These are phyloP conservation scores for Acronicta psi DNA, from an alignment of 2,888 invertebrate species.

Conservation along the genomic window DNA sequence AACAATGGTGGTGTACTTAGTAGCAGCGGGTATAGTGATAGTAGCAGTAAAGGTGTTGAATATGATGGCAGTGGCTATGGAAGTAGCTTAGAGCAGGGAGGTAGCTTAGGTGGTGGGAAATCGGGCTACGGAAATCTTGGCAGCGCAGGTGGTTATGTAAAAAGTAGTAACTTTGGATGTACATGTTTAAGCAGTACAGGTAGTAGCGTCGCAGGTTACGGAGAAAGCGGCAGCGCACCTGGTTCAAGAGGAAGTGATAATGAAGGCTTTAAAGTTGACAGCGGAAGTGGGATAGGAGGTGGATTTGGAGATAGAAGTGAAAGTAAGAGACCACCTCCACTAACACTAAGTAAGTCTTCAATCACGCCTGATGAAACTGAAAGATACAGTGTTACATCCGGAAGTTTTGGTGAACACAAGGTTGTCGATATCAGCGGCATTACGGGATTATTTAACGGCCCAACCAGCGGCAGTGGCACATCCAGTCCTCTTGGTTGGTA, in stretches of 20 bases:
- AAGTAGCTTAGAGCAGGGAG: conserved; percentile 25
- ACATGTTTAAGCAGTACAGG: conserved; percentile 31
- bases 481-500: no score
- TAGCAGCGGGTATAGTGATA: no score
- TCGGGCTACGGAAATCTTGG: conserved; percentile 40
- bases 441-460: no score
- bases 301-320: conserved; percentile 3
- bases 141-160: conserved; percentile 31
- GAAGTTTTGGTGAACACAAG: no score
- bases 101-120: conserved; percentile 29
- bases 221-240: conserved; percentile 26
- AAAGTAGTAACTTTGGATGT: conserved; percentile 8
- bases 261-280: conserved; percentile 25
- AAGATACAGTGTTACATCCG: no score
- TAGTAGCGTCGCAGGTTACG: conserved; percentile 31
- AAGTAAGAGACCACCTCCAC: no score
- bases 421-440: no score
- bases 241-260: conserved; percentile 43
- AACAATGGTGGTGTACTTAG: conserved; percentile 20
- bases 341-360: no score
- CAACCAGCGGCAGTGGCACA: no score
- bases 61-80: conserved; percentile 22
- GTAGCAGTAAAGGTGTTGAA: conserved; percentile 47
- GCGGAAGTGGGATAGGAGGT: conserved; percentile 7
- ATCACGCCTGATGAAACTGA: no score